Conservation (phyloP, 2,888 invertebrate genomes). For the Drosophila maculinotata region DNA sequence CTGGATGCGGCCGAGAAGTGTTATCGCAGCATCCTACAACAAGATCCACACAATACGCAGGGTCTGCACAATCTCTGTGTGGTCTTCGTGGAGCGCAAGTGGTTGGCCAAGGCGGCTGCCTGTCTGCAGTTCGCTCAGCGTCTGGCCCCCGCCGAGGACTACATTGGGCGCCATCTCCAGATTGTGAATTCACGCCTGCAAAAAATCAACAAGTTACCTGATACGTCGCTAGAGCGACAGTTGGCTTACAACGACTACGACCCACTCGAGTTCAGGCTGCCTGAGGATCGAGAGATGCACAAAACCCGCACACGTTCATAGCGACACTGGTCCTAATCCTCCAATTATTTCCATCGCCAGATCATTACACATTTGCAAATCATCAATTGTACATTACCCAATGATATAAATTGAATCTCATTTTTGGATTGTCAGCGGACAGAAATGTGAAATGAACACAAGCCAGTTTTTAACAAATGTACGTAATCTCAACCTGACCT, state of each 20-base stretch:
- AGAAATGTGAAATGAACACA: not conserved
- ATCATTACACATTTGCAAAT: not conserved
- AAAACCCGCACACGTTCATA: constrained; percentile 60
- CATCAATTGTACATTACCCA: constrained; percentile 19
- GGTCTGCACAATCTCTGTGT: constrained; percentile 98
- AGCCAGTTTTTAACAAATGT: constrained; percentile 33
- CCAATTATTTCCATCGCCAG: constrained; percentile 6
- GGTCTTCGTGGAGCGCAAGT: constrained; percentile 96
- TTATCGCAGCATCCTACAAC: constrained; percentile 93
- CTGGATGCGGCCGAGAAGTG: constrained; percentile 98
- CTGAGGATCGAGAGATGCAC: constrained; percentile 30
- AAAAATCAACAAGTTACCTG: constrained; percentile 82
- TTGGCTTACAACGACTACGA: constrained; percentile 84
- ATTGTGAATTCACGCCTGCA: constrained; percentile 88
- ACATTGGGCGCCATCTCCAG: constrained; percentile 94
- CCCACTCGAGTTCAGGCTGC: constrained; percentile 81
- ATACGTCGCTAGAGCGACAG: constrained; percentile 81
- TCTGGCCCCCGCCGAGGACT: constrained; percentile 95
- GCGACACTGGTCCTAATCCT: constrained; percentile 36
- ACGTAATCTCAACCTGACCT: constrained; percentile 53
- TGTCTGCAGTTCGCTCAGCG: constrained; percentile 93
- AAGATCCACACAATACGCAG: constrained; percentile 96
- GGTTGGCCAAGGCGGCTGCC: constrained; percentile 92
- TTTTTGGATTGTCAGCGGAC: constrained; percentile 3
- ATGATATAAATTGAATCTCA: constrained; percentile 12